Evolutionary conservation across 2,113 vertebrate species (phyloP).

Genomic region (Hymenochirus boettgeri): DNA sequence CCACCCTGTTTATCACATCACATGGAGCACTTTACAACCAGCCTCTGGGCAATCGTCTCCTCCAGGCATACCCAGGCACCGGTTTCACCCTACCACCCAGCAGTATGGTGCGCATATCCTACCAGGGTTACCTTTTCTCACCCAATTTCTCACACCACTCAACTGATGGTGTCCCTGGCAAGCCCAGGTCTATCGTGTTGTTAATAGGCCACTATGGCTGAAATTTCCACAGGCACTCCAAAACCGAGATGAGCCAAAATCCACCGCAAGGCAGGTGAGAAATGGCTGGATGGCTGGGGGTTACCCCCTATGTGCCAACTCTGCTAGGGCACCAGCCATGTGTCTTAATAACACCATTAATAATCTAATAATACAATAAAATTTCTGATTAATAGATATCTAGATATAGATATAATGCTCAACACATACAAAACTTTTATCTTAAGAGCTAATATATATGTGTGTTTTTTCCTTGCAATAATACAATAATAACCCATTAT

Average conservation of each 20-base stretch:
- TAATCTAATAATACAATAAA: too few relatives aligned
- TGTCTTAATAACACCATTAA: too few relatives aligned
- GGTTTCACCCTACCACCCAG: constrained; percentile 96
- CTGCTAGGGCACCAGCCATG: too few relatives aligned
- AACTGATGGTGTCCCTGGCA: constrained; percentile 91
- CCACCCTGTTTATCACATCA: constrained; percentile 93
- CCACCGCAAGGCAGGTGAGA: constrained; percentile 95
- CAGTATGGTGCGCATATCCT: constrained; percentile 96
- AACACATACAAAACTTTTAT: too few relatives aligned
- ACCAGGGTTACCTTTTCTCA: constrained; percentile 96
- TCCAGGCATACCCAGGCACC: constrained; percentile 86
- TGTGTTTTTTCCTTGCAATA: too few relatives aligned
- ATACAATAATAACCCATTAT: too few relatives aligned
- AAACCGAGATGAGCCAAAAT: constrained; percentile 99
- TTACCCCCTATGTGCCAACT: too few relatives aligned
- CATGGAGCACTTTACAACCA: constrained; percentile 98
- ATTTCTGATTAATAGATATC: too few relatives aligned
- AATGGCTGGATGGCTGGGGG: constrained; percentile 5
- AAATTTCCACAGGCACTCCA: constrained; percentile 98
- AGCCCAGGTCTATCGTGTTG: constrained; percentile 97
- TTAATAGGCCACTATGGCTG: constrained; percentile 97
- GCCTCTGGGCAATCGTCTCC: constrained; percentile 88
- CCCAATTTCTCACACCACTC: constrained; percentile 94
- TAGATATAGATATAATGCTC: too few relatives aligned
- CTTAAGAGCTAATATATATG: too few relatives aligned